Evolutionary conservation across 1,140 invertebrate species (phyloP).

Genomic region (silkworm (Bombyx mori)): ASM3026992v2 NC_085112.1:8791001-8791500

Average conservation of each 20-base stretch:
- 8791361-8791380: conserved; percentile 31
- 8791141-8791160: conserved; percentile 20
- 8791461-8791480: too few relatives aligned
- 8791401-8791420: too few relatives aligned
- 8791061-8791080: not conserved
- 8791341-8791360: conserved; percentile 35
- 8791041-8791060: conserved; percentile 13
- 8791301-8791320: conserved; percentile 32
- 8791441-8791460: too few relatives aligned
- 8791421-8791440: too few relatives aligned
- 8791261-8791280: conserved; percentile 27
- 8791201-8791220: too few relatives aligned
- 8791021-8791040: conserved; percentile 17
- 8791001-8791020: conserved; percentile 13
- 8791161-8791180: conserved; percentile 1
- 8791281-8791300: conserved; percentile 32
- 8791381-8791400: conserved; percentile 25
- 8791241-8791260: not conserved
- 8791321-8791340: conserved; percentile 38
- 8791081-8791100: too few relatives aligned
- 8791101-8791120: too few relatives aligned
- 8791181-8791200: too few relatives aligned
- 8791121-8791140: conserved; percentile 13
- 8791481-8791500: too few relatives aligned
- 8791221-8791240: too few relatives aligned